phyloP scores from a whole-genome alignment of 1,140 invertebrate species.

The Periplaneta americana region DNA sequence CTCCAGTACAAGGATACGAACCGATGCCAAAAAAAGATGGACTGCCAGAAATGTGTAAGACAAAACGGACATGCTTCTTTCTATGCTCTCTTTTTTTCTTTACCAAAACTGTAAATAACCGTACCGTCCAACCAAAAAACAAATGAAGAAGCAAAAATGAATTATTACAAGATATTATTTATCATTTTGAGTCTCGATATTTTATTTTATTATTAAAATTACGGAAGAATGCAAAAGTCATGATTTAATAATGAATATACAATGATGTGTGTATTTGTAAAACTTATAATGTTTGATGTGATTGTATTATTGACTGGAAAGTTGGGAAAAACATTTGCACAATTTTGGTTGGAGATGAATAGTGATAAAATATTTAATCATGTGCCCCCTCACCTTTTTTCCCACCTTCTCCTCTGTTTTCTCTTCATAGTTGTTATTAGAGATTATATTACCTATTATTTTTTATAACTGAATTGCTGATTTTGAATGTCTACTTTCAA shows the following conservation, averaged over 20 bases:
- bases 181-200: not conserved
- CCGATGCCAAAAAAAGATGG: not conserved
- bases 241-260: not conserved
- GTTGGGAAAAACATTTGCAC: not conserved
- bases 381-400: not conserved
- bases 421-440: not conserved
- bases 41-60: too few species aligned
- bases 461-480: not conserved
- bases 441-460: not conserved
- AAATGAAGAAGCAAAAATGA: not conserved
- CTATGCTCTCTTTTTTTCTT: not conserved
- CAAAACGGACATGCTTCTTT: too few species aligned
- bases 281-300: not conserved
- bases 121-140: not conserved
- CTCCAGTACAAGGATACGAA: not conserved
- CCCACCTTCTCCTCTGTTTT: not conserved
- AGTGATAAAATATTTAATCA: not conserved
- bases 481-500: not conserved
- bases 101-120: not conserved
- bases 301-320: not conserved
- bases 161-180: not conserved
- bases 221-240: not conserved
- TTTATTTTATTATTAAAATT: not conserved
- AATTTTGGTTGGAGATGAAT: not conserved
- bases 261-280: not conserved